Evolutionary conservation across 2,113 vertebrate genomes (phyloP).

Genomic region (Hucho hucho): DNA sequence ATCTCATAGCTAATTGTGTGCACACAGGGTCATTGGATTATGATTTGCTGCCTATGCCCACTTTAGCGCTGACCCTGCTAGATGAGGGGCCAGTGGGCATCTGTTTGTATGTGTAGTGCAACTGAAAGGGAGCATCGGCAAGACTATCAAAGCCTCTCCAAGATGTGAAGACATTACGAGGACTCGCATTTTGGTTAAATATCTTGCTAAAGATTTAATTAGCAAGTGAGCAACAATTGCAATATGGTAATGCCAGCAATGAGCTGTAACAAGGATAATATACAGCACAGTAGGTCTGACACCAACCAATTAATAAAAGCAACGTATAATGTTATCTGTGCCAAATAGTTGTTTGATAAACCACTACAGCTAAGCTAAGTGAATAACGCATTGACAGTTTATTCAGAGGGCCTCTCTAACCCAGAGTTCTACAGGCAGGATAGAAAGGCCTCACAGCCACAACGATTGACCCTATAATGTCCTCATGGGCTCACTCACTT

Average conservation of each 20-base stretch:
- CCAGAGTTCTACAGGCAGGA: background rate
- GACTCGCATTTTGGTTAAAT: constrained; percentile 45
- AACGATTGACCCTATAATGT: too few species aligned
- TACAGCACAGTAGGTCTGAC: constrained; percentile 17
- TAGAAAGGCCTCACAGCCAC: constrained; percentile 37
- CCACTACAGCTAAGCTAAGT: background rate
- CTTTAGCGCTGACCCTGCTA: constrained; percentile 69
- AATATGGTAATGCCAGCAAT: constrained; percentile 6
- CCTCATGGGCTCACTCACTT: constrained; percentile 57
- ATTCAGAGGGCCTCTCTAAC: background rate
- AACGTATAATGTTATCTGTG: background rate
- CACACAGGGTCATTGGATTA: constrained; percentile 66
- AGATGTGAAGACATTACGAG: constrained; percentile 35
- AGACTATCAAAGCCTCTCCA: constrained; percentile 63
- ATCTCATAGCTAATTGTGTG: constrained; percentile 69
- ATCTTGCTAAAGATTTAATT: constrained; percentile 41
- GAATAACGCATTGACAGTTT: background rate
- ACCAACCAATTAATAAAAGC: background rate
- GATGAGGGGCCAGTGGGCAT: constrained; percentile 61
- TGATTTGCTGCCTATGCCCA: constrained; percentile 46
- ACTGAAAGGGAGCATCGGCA: constrained; percentile 52
- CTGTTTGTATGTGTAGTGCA: constrained; percentile 52
- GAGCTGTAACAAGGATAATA: background rate
- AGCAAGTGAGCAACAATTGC: constrained; percentile 24
- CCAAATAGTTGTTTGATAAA: background rate